Percentiles rank a stretch among this genome's conserved stretches.
These are phyloP conservation scores for Sparus aurata DNA, from an alignment of 2,797 vertebrate genomes.

Conservation along the genomic window DNA sequence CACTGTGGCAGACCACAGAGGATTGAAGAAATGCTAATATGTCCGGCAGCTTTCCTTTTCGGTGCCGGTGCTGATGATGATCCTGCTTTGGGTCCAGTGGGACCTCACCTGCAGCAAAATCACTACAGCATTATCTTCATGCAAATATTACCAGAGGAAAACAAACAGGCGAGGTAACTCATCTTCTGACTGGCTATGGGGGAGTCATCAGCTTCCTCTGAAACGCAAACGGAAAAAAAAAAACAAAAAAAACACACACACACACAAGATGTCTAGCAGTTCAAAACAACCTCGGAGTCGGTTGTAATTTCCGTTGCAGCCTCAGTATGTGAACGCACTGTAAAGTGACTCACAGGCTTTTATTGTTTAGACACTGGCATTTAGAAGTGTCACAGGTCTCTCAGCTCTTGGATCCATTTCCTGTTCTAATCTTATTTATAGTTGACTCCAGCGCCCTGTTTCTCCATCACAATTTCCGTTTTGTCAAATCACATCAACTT, in stretches of 20 bases:
- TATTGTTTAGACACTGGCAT: neutral
- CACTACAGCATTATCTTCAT: conserved; percentile 48
- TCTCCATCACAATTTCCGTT: neutral
- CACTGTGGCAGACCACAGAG: conserved; percentile 57
- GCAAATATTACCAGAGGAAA: conserved; percentile 65
- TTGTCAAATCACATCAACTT: neutral
- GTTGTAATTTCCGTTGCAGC: conserved; percentile 42
- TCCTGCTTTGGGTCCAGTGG: conserved; percentile 52
- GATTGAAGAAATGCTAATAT: conserved; percentile 75
- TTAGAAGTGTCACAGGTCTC: neutral
- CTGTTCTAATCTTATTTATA: neutral
- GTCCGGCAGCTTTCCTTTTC: conserved; percentile 64
- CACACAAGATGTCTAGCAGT: neutral
- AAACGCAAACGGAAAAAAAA: conserved; percentile 14
- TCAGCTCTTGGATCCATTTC: neutral
- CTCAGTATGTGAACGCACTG: conserved; percentile 35
- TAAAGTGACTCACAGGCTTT: conserved; percentile 3
- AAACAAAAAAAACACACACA: neutral
- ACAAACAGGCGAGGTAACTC: conserved; percentile 40
- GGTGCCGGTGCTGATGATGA: conserved; percentile 50
- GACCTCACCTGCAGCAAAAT: conserved; percentile 65
- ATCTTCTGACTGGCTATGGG: conserved; percentile 34
- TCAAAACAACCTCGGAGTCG: conserved; percentile 51
- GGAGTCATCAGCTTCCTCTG: conserved; percentile 50
- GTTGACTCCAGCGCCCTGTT: neutral